A percentile compares a stretch with the other conserved stretches of the same genome.
Conservation (phyloP, 2,888 invertebrate genomes). For the Myopa tessellatipennis region DNA sequence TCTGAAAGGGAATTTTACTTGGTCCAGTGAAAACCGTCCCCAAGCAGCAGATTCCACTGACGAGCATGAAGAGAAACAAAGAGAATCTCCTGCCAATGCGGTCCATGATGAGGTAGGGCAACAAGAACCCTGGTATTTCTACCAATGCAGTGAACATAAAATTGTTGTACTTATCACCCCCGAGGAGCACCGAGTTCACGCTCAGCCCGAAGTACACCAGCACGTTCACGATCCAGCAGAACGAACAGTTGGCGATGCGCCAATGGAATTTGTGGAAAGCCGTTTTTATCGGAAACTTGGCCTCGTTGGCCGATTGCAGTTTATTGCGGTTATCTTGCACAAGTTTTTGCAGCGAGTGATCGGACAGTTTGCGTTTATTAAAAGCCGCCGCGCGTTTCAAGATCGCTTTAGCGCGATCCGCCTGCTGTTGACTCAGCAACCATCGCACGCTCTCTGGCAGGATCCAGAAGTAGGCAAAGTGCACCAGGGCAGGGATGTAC, state of each 20-base stretch:
- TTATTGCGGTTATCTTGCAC: constrained; percentile 59
- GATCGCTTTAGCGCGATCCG: constrained; percentile 71
- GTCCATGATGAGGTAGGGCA: constrained; percentile 75
- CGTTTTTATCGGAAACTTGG: constrained; percentile 60
- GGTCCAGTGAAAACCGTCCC: constrained; percentile 59
- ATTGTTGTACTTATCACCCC: constrained; percentile 81
- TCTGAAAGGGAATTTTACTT: constrained; percentile 43
- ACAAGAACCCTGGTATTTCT: constrained; percentile 80
- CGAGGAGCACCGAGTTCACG: constrained; percentile 79
- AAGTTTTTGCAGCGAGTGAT: constrained; percentile 68
- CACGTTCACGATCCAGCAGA: constrained; percentile 84
- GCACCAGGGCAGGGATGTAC: constrained; percentile 76
- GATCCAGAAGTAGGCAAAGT: constrained; percentile 76
- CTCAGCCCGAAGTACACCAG: constrained; percentile 85
- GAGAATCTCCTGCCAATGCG: constrained; percentile 75
- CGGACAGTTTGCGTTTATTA: constrained; percentile 73
- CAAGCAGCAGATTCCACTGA: constrained; percentile 71
- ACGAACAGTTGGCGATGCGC: constrained; percentile 73
- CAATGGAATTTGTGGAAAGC: constrained; percentile 62
- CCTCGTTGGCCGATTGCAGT: constrained; percentile 55
- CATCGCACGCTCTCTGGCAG: constrained; percentile 82
- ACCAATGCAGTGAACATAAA: constrained; percentile 73
- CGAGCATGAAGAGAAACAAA: constrained; percentile 73
- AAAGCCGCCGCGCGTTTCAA: constrained; percentile 74
- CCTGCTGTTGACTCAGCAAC: constrained; percentile 75